phyloP scores from a whole-genome alignment of 2,113 vertebrate species.

The Neomonachus schauinslandi region DNA sequence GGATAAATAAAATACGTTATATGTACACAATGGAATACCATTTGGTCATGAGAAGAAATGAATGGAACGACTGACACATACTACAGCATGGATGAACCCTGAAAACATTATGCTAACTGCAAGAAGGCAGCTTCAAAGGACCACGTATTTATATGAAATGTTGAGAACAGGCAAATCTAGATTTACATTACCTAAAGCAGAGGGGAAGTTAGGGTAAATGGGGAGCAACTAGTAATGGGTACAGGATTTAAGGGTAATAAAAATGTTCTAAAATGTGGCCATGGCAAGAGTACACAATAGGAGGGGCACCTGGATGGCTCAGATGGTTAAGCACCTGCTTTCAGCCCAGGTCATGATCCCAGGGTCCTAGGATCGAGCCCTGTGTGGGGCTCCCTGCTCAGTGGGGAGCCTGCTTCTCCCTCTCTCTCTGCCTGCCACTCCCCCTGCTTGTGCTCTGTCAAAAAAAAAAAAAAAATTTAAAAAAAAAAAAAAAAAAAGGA shows the following conservation, averaged over 20 bases:
- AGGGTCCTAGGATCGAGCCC: background rate
- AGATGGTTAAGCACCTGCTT: background rate
- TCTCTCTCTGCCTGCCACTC: background rate
- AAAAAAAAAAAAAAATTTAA: no score
- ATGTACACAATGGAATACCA: background rate
- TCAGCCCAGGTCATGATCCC: background rate
- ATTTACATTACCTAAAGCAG: background rate
- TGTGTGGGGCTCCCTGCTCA: background rate
- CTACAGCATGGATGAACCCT: background rate
- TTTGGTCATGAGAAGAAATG: background rate
- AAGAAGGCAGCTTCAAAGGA: background rate
- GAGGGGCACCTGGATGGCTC: background rate
- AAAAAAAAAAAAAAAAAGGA: background rate
- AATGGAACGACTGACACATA: background rate
- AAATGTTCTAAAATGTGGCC: background rate
- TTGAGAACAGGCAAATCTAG: background rate
- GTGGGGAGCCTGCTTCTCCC: background rate
- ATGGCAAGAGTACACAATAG: background rate
- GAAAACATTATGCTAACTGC: background rate
- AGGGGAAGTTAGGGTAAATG: background rate
- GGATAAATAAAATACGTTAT: background rate
- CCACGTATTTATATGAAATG: background rate
- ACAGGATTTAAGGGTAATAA: background rate
- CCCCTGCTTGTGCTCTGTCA: no score
- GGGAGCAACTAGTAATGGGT: background rate